phyloP scores from a whole-genome alignment of 2,797 vertebrate species.

The Podarcis lilfordi region DNA sequence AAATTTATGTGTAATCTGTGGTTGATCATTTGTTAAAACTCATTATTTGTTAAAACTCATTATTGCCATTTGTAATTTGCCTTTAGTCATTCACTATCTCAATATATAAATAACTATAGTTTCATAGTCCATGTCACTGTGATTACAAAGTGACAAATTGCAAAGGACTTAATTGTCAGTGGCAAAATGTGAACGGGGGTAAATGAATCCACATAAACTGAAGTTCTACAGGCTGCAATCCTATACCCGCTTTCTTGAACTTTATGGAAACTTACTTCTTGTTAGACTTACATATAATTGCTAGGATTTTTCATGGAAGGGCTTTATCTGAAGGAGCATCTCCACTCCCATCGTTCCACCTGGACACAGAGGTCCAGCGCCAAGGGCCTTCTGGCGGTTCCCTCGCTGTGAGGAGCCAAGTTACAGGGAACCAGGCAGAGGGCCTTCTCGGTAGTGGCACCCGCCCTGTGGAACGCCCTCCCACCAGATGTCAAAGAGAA shows the following conservation, averaged over 20 bases:
- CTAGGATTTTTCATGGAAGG: background rate
- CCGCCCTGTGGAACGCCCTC: no score
- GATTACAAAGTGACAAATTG: background rate
- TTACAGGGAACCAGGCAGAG: no score
- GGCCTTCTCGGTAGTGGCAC: no score
- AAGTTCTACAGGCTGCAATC: background rate
- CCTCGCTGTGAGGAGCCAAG: no score
- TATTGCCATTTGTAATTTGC: background rate
- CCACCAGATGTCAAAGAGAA: no score
- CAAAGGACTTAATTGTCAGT: slow-evolving; percentile 9
- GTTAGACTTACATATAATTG: no score
- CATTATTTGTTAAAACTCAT: background rate
- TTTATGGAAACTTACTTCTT: no score
- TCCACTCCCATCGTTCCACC: no score
- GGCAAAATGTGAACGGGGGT: background rate
- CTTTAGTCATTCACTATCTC: background rate
- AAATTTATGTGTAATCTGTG: background rate
- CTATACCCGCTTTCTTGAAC: no score
- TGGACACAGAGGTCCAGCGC: no score
- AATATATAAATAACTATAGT: background rate
- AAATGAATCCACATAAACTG: background rate
- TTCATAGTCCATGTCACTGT: background rate
- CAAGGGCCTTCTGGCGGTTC: no score
- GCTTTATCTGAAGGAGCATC: background rate
- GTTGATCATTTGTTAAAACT: background rate